A percentile compares a stretch with the other conserved stretches of the same genome.
phyloP scores from a whole-genome alignment of 2,888 invertebrate genomes.

The Herminia tarsipennalis region DNA sequence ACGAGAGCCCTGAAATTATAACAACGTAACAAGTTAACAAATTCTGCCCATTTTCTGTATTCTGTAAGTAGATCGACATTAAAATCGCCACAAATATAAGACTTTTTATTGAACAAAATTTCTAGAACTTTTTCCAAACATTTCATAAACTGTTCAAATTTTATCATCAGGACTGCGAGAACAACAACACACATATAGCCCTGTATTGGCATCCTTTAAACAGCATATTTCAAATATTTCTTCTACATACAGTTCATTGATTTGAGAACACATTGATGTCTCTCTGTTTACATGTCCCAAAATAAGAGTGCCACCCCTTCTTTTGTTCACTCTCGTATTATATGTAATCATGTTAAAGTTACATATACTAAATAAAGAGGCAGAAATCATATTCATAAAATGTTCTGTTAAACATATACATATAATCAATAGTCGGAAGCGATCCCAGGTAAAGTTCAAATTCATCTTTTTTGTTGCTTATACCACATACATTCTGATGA shows the following conservation, averaged over 20 bases:
- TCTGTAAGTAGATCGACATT: not conserved
- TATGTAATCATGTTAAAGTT: not conserved
- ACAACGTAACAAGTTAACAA: not conserved
- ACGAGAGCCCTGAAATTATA: not conserved
- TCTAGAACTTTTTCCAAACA: not conserved
- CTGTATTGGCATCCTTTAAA: not conserved
- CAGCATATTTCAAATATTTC: not conserved
- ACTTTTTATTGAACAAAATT: not conserved
- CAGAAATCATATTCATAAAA: not conserved
- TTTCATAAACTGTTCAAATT: not conserved
- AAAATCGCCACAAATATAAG: no score
- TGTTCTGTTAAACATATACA: not conserved
- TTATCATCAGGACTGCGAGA: not conserved
- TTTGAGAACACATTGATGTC: no score
- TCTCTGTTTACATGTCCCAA: not conserved
- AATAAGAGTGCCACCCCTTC: not conserved
- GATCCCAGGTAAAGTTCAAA: not conserved
- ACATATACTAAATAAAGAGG: not conserved
- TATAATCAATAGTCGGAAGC: not conserved
- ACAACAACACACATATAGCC: not conserved
- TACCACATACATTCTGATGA: conserved; percentile 1
- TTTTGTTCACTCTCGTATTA: not conserved
- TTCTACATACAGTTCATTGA: not conserved
- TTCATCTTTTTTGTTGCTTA: not conserved
- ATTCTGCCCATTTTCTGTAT: not conserved